Conservation (phyloP, 2,797 vertebrate species). For the Pangasius larnaudii region DNA sequence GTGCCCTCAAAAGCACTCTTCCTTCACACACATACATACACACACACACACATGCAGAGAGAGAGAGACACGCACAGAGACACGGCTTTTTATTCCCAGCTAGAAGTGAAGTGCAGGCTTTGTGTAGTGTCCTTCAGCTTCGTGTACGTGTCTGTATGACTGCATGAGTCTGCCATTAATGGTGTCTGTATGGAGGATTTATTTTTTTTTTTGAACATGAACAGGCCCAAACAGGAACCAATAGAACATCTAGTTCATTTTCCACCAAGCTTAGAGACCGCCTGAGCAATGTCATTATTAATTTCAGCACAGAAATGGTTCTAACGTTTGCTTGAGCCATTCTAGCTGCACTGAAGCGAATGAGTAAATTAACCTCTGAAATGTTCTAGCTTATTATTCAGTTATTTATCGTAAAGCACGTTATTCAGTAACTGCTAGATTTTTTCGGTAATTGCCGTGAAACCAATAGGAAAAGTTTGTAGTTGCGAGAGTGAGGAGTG, state of each 20-base stretch:
- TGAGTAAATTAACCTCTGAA: neutral
- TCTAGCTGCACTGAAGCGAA: neutral
- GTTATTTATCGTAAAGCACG: neutral
- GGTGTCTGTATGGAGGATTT: neutral
- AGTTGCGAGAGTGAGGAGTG: neutral
- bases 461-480: neutral
- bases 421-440: too few species aligned
- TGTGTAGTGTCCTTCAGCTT: conserved; percentile 56
- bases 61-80: neutral
- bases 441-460: neutral
- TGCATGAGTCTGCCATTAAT: neutral
- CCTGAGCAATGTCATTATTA: neutral
- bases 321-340: neutral
- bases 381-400: neutral
- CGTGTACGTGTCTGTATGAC: conserved; percentile 23
- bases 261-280: neutral
- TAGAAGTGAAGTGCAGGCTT: conserved; percentile 45
- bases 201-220: neutral
- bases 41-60: neutral
- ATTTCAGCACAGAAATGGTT: neutral
- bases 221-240: neutral
- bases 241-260: neutral
- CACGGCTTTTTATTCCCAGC: conserved; percentile 36
- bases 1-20: conserved; percentile 21
- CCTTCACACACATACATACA: neutral